Base-by-base conservation (phyloP, 2,113 vertebrate species). In the Physeter macrocephalus region DNA sequence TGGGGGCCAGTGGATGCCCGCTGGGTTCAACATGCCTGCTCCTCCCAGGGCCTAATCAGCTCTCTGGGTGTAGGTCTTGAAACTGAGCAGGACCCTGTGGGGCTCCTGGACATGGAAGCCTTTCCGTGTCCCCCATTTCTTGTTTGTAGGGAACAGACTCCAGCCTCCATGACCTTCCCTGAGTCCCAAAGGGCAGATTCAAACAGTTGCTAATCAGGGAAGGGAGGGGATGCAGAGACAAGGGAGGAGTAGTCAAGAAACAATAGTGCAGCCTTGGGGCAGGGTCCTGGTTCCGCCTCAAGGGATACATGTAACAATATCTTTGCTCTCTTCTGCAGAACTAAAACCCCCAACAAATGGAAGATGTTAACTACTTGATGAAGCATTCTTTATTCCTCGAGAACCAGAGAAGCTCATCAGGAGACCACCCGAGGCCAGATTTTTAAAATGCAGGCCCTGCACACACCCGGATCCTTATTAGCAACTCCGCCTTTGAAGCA, bases 31-130 rank as follows among this genome's bases (percentile, higher is more conserved):
- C 15, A 7, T 13, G 4, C 12, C 46, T 9, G 62, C 27, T 59
- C 25, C 9, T 34, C 29, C 23, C 4, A 1, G 9, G 0, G 4
- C 6, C 74, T 49, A 11, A 21, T 11, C 34, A 18, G 9, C 29
- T 54, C 23, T 6, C 52, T 8, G 0, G 7, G 46, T 39, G 15
- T 1, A 27, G 4, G 43, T 75, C 29, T 46, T 31, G 43, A 49
- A 75, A 31, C 43, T 8, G 29, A 31, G 41, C 27, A 31, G 72
- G 15, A 75, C 43, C 72, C 72, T 31, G 41, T 31, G 8, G 4
- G 43, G 29, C 29, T 15, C 4, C 25, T 72, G 25, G 39, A 13
- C 71, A 74, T 39, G 41, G 71, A 74, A 17, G 71, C 39, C 39
- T 74, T 74, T 74, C 71, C 8, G 2, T 31, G 41, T 46, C 41